These are phyloP conservation scores for Neria commutata DNA, from an alignment of 2,888 invertebrate species.

Conservation along the genomic window DNA sequence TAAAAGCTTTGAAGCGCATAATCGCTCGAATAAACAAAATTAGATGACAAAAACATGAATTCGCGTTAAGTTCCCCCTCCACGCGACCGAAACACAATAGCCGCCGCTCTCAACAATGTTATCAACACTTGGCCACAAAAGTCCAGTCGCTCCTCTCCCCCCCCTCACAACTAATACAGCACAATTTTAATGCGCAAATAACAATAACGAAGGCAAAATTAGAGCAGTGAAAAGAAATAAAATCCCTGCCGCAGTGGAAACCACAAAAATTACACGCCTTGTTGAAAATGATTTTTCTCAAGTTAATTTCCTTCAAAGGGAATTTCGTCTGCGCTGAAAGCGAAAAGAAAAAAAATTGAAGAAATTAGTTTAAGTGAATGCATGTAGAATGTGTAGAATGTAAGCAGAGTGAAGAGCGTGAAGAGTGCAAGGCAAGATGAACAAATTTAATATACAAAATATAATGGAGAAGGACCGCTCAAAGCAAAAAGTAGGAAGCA, in stretches of 20 bases:
- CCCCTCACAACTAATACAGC: slow-evolving; percentile 12
- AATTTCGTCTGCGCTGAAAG: not conserved
- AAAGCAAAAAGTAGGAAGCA: too few species aligned
- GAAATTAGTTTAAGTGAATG: not conserved
- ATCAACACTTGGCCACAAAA: slow-evolving; percentile 11
- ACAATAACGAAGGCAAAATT: slow-evolving; percentile 43
- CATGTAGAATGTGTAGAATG: too few species aligned
- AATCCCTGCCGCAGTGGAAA: slow-evolving; percentile 30
- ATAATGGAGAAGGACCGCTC: not conserved
- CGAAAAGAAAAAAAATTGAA: not conserved
- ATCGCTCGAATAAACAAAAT: too few species aligned
- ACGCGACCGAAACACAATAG: slow-evolving; percentile 1
- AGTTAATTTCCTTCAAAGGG: slow-evolving; percentile 31
- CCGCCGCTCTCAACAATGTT: slow-evolving; percentile 10
- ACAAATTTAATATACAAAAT: slow-evolving; percentile 1
- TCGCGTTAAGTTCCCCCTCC: not conserved
- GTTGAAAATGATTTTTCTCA: slow-evolving; percentile 36
- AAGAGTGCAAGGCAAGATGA: not conserved
- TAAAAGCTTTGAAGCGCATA: too few species aligned
- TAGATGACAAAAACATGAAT: too few species aligned
- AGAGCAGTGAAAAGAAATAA: slow-evolving; percentile 38
- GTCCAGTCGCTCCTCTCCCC: slow-evolving; percentile 17
- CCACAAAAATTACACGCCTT: slow-evolving; percentile 34
- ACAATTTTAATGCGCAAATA: slow-evolving; percentile 37
- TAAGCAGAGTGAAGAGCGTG: not conserved